These are phyloP conservation scores for Petaurus breviceps DNA, from an alignment of 2,113 vertebrate genomes.

Conservation along the genomic window DNA sequence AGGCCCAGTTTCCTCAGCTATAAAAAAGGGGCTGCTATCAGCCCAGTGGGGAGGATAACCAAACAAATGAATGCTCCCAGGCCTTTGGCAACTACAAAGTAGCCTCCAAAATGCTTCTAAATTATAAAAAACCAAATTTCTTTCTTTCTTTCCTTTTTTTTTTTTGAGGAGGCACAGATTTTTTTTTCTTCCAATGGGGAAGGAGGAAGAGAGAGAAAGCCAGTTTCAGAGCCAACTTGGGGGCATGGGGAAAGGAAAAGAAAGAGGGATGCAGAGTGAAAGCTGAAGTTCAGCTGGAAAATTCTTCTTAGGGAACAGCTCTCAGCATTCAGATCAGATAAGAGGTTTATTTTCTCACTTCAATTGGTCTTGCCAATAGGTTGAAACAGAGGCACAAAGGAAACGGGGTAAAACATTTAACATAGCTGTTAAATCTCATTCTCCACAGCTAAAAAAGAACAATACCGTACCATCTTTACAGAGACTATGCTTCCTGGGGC, in stretches of 20 bases:
- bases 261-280: constrained; percentile 20
- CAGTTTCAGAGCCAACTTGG: background rate
- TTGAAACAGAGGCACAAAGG: constrained; percentile 84
- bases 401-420: constrained; percentile 82
- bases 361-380: constrained; percentile 83
- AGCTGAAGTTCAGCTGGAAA: constrained; percentile 69
- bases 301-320: constrained; percentile 65
- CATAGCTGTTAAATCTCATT: constrained; percentile 87
- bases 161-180: background rate
- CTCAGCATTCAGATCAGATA: constrained; percentile 77
- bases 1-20: background rate
- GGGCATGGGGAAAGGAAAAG: constrained; percentile 40
- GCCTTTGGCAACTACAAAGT: background rate
- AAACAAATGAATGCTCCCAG: background rate
- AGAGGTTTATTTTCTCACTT: constrained; percentile 81
- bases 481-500: constrained; percentile 79
- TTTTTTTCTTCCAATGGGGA: background rate
- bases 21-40: background rate
- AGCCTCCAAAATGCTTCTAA: background rate
- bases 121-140: background rate
- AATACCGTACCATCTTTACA: constrained; percentile 81
- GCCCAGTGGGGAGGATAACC: background rate
- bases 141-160: background rate
- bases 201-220: background rate
- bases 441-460: constrained; percentile 86